Percentiles rank a stretch among this genome's conserved stretches.
phyloP scores from a whole-genome alignment of 2,113 vertebrate species.

The Stigmatopora nigra region DNA sequence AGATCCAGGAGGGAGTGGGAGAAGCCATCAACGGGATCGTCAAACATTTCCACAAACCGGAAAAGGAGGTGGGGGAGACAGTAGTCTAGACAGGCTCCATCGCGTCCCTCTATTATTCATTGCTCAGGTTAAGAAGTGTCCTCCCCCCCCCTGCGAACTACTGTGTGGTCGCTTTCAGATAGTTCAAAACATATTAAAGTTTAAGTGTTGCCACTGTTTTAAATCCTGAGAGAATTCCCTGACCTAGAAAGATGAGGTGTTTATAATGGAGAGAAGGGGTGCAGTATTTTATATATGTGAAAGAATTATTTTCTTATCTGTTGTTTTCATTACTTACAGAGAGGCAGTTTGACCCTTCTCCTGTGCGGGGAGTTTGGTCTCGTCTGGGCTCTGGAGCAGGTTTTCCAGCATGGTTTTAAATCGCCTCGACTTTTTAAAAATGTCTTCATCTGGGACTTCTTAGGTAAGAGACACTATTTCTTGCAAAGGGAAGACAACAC shows the following conservation, averaged over 20 bases:
- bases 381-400: slow-evolving; percentile 93
- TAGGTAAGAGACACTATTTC: slow-evolving; percentile 68
- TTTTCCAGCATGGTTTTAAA: slow-evolving; percentile 96
- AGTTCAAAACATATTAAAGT: slow-evolving; percentile 10
- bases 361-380: slow-evolving; percentile 94
- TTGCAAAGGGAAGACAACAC: no score
- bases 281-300: no score
- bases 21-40: slow-evolving; percentile 98
- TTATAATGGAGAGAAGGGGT: not conserved
- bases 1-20: slow-evolving; percentile 98
- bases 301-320: not conserved
- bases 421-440: slow-evolving; percentile 97
- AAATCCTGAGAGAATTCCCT: not conserved
- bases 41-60: slow-evolving; percentile 98
- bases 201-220: not conserved
- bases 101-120: slow-evolving; percentile 61
- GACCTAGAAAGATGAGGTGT: slow-evolving; percentile 1
- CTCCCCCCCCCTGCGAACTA: slow-evolving; percentile 21
- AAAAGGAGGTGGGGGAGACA: slow-evolving; percentile 89
- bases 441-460: slow-evolving; percentile 97
- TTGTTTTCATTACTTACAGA: slow-evolving; percentile 44
- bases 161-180: slow-evolving; percentile 8
- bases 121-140: slow-evolving; percentile 20
- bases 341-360: slow-evolving; percentile 90
- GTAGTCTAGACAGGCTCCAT: slow-evolving; percentile 47